Percentiles rank a stretch among this genome's conserved stretches.
Conservation (phyloP, 2,888 invertebrate genomes). For the Scaptomyza flava region DNA sequence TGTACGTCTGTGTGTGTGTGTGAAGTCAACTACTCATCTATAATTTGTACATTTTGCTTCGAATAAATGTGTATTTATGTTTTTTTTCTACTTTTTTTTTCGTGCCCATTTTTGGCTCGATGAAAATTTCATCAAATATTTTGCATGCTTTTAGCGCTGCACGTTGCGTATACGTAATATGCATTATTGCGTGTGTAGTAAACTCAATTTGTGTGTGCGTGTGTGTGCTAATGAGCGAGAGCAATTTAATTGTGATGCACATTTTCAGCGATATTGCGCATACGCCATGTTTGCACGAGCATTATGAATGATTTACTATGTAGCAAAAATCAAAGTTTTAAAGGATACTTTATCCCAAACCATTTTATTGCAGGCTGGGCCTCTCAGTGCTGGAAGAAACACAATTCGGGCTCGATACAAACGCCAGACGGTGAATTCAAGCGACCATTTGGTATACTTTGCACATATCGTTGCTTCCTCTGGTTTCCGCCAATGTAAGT, state of each 20-base stretch:
- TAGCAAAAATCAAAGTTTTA: background rate
- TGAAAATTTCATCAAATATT: constrained; percentile 26
- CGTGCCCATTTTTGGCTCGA: constrained; percentile 28
- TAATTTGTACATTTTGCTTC: constrained; percentile 15
- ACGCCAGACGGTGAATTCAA: constrained; percentile 83
- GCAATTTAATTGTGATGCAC: constrained; percentile 35
- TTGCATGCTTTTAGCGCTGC: constrained; percentile 4
- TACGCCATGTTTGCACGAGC: constrained; percentile 31
- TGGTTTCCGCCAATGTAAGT: constrained; percentile 84
- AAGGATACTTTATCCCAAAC: background rate
- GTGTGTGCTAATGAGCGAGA: constrained; percentile 43
- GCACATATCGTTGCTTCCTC: constrained; percentile 83
- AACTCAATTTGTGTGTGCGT: constrained; percentile 13
- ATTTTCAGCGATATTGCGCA: constrained; percentile 35
- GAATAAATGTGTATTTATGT: constrained; percentile 3
- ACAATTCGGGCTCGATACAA: constrained; percentile 83
- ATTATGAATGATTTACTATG: constrained; percentile 12
- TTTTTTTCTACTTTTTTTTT: constrained; percentile 13
- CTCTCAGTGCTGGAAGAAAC: constrained; percentile 83
- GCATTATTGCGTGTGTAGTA: constrained; percentile 1
- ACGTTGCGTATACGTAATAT: constrained; percentile 44
- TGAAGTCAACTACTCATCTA: background rate
- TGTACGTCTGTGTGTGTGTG: background rate
- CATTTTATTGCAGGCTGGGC: constrained; percentile 77
- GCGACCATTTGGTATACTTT: constrained; percentile 83